A percentile compares a stretch with the other conserved stretches of the same genome.
These are phyloP conservation scores for Doris montereyensis DNA, from an alignment of 2,888 invertebrate species.

Conservation along the genomic window DNA sequence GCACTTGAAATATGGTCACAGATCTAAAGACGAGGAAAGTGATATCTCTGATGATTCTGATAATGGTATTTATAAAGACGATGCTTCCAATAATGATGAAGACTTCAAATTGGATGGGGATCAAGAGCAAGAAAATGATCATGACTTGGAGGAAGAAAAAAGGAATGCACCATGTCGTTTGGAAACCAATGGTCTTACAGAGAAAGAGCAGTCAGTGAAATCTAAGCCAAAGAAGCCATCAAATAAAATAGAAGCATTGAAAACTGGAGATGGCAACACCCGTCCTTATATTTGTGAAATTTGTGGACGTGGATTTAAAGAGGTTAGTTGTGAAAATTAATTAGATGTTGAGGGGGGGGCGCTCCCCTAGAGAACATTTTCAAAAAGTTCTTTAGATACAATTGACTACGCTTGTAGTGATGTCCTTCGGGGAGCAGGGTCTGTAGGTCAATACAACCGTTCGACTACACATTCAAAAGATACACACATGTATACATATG, in stretches of 20 bases:
- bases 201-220: no score
- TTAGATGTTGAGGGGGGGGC: no score
- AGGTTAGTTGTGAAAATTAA: no score
- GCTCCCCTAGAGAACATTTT: no score
- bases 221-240: background rate
- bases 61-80: constrained; percentile 45
- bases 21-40: constrained; percentile 43
- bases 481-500: no score
- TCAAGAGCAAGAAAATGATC: constrained; percentile 9
- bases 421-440: no score
- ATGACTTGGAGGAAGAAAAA: background rate
- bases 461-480: no score
- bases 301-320: constrained; percentile 62
- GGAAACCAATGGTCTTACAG: no score
- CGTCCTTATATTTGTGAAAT: constrained; percentile 55
- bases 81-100: constrained; percentile 49
- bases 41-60: constrained; percentile 48
- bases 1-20: constrained; percentile 64
- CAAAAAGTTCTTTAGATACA: no score
- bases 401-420: no score
- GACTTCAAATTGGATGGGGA: constrained; percentile 33
- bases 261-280: background rate
- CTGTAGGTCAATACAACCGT: no score
- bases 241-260: constrained; percentile 15
- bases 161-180: no score